phyloP scores from a whole-genome alignment of 2,113 vertebrate genomes.

The Prochilodus magdalenae region DNA sequence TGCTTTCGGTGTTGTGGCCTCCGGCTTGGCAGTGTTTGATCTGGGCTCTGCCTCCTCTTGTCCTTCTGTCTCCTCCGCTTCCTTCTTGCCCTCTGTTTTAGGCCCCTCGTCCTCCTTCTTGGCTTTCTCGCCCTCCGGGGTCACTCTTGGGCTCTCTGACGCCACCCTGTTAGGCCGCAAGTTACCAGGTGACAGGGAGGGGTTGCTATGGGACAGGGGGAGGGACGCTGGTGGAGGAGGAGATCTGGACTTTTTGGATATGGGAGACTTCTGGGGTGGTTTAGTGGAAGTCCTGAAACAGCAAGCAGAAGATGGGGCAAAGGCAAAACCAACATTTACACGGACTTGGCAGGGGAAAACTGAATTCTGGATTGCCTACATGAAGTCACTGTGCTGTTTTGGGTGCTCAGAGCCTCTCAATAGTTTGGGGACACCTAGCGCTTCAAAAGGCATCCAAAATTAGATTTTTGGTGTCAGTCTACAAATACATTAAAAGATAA shows the following conservation, averaged over 20 bases:
- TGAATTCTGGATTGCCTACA: neutral
- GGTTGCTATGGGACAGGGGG: conserved; percentile 61
- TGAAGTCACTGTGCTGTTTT: too few species aligned
- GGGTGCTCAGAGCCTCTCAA: too few species aligned
- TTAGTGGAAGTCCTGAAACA: conserved; percentile 57
- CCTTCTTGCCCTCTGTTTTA: neutral
- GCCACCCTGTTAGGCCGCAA: conserved; percentile 83
- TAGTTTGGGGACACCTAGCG: too few species aligned
- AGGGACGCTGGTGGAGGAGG: conserved; percentile 66
- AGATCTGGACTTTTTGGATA: conserved; percentile 81
- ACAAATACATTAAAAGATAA: too few species aligned
- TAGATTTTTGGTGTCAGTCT: too few species aligned
- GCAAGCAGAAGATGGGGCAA: neutral
- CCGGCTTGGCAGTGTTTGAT: conserved; percentile 62
- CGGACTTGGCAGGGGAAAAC: neutral
- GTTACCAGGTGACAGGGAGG: conserved; percentile 86
- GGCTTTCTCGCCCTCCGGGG: conserved; percentile 65
- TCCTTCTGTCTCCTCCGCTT: neutral
- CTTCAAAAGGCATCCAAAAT: too few species aligned
- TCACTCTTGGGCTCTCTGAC: conserved; percentile 75
- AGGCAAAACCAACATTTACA: too few species aligned
- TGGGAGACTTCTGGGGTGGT: conserved; percentile 81
- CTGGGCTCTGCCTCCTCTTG: neutral
- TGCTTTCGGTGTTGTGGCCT: conserved; percentile 66
- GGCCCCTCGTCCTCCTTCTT: conserved; percentile 40